A percentile compares a stretch with the other conserved stretches of the same genome.
Conservation (phyloP, 2,113 vertebrate genomes). For the Isichthys henryi region DNA sequence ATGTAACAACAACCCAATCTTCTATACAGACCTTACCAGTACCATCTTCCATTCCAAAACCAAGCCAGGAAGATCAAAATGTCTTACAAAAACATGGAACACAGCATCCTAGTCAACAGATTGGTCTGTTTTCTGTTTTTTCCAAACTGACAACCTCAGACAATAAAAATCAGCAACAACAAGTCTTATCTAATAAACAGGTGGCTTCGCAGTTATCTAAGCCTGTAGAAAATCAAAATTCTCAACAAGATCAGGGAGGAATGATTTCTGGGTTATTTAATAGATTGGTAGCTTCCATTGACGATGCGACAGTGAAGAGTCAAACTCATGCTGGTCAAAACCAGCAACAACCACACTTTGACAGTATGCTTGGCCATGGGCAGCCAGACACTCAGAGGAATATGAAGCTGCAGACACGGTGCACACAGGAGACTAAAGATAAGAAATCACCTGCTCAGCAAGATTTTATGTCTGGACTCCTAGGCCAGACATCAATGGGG, state of each 20-base stretch:
- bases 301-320: slow-evolving; percentile 33
- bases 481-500: slow-evolving; percentile 55
- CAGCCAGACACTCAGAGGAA: slow-evolving; percentile 50
- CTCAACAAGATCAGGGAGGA: slow-evolving; percentile 46
- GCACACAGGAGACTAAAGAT: slow-evolving; percentile 45
- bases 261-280: slow-evolving; percentile 60
- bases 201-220: slow-evolving; percentile 1
- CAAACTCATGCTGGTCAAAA: slow-evolving; percentile 31
- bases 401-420: slow-evolving; percentile 49
- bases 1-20: slow-evolving; percentile 27
- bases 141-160: slow-evolving; percentile 68
- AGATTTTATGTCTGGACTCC: slow-evolving; percentile 65
- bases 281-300: slow-evolving; percentile 44
- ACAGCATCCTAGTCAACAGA: slow-evolving; percentile 44
- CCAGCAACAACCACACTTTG: background rate
- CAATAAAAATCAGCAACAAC: slow-evolving; percentile 41
- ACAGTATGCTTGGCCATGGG: slow-evolving; percentile 30
- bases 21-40: slow-evolving; percentile 29
- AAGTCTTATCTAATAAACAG: slow-evolving; percentile 25
- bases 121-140: slow-evolving; percentile 54
- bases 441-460: slow-evolving; percentile 41
- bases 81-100: slow-evolving; percentile 29
- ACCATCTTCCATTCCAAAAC: slow-evolving; percentile 10
- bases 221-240: slow-evolving; percentile 22
- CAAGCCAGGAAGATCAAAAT: slow-evolving; percentile 22